Conservation (phyloP, 2,797 vertebrate genomes). For the Pseudotriccus pelzelni region DNA sequence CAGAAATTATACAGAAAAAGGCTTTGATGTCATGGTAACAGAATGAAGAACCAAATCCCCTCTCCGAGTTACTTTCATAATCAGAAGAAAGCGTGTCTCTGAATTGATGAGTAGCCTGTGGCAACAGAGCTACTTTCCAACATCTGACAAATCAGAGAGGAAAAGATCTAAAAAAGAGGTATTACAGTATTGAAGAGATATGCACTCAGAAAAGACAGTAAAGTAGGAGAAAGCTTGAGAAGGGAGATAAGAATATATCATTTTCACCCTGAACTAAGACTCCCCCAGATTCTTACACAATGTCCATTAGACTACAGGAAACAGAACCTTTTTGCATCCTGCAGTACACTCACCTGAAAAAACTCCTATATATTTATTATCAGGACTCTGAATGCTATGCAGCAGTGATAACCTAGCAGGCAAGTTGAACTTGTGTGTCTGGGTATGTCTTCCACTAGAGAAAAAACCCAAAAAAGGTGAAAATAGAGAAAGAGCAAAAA, state of each 20-base stretch:
- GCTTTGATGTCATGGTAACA: slow-evolving; percentile 29
- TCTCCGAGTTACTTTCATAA: slow-evolving; percentile 2
- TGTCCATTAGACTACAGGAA: neutral
- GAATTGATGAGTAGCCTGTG: neutral
- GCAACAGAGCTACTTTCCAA: neutral
- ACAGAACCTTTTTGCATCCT: neutral
- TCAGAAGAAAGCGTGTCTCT: neutral
- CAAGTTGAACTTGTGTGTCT: neutral
- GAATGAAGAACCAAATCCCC: neutral
- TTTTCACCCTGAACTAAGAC: neutral
- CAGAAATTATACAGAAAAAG: neutral
- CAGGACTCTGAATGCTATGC: neutral
- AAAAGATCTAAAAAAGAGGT: neutral
- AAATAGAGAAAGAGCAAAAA: neutral
- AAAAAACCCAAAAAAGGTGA: neutral
- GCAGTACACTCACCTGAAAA: neutral
- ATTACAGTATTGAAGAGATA: neutral
- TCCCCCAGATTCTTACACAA: neutral
- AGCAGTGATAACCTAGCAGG: neutral
- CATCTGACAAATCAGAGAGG: neutral
- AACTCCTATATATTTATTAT: neutral
- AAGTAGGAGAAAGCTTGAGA: neutral
- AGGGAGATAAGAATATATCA: neutral
- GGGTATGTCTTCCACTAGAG: neutral
- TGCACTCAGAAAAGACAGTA: neutral